Evolutionary conservation across 2,888 invertebrate genomes (phyloP).

Genomic region (Andrena minutula): DNA sequence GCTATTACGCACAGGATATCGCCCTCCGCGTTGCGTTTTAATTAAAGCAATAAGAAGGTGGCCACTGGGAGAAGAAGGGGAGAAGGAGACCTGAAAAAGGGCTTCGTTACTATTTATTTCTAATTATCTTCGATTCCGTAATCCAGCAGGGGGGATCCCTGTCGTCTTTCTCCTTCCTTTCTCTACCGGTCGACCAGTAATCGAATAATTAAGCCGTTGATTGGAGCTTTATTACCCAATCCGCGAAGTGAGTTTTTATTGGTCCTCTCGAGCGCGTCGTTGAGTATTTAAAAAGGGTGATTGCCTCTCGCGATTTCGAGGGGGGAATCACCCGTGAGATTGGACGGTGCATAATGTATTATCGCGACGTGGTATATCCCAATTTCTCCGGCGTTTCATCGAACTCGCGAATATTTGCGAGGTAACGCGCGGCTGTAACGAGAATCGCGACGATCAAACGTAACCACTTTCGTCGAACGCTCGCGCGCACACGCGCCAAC

Average conservation of each 20-base stretch:
- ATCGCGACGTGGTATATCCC: constrained; percentile 57
- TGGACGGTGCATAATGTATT: constrained; percentile 79
- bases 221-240: constrained; percentile 85
- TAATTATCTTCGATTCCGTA: constrained; percentile 85
- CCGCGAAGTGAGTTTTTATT: constrained; percentile 84
- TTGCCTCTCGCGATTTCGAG: constrained; percentile 76
- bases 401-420: constrained; percentile 46
- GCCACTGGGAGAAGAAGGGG: constrained; percentile 18
- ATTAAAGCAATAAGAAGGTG: constrained; percentile 83
- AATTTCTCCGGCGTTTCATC: constrained; percentile 60
- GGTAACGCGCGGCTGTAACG: constrained; percentile 2
- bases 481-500: not conserved
- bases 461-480: constrained; percentile 20
- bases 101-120: constrained; percentile 83
- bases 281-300: constrained; percentile 81
- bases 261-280: constrained; percentile 77
- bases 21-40: constrained; percentile 74
- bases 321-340: constrained; percentile 78
- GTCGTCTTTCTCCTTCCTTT: constrained; percentile 62
- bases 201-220: constrained; percentile 85
- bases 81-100: constrained; percentile 33
- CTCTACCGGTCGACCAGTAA: constrained; percentile 72
- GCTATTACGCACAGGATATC: constrained; percentile 56
- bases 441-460: constrained; percentile 40
- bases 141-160: constrained; percentile 59